These are phyloP conservation scores for Drosophila testacea DNA, from an alignment of 2,888 invertebrate species.

Conservation along the genomic window DNA sequence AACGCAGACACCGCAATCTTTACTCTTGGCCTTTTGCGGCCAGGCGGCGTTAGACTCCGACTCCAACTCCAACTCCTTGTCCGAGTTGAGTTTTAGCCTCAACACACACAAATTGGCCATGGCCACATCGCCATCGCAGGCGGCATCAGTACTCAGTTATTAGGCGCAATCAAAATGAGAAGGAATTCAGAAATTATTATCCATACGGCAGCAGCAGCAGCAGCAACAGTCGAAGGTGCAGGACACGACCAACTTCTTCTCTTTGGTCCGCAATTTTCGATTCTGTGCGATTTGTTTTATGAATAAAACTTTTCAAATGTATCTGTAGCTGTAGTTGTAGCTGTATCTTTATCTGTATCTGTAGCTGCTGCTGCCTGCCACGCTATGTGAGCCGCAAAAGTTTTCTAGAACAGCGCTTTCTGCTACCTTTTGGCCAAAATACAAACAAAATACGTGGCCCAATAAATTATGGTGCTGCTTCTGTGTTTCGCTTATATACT, in stretches of 20 bases:
- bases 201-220: slow-evolving; percentile 50
- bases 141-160: slow-evolving; percentile 80
- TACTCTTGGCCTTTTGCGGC: slow-evolving; percentile 42
- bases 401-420: slow-evolving; percentile 48
- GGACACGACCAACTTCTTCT: slow-evolving; percentile 55
- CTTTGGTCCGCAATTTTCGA: slow-evolving; percentile 72
- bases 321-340: slow-evolving; percentile 47
- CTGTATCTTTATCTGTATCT: slow-evolving; percentile 27
- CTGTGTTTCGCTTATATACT: slow-evolving; percentile 27
- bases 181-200: slow-evolving; percentile 81
- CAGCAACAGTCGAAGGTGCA: slow-evolving; percentile 43
- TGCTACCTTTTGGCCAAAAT: slow-evolving; percentile 64
- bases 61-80: slow-evolving; percentile 8
- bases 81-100: not conserved
- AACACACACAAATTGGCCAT: slow-evolving; percentile 46
- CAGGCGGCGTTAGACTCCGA: slow-evolving; percentile 46
- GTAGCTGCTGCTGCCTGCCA: not conserved
- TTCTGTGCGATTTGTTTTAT: slow-evolving; percentile 76
- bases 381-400: slow-evolving; percentile 36
- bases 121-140: slow-evolving; percentile 56
- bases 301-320: slow-evolving; percentile 76
- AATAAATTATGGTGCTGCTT: slow-evolving; percentile 60
- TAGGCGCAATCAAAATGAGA: slow-evolving; percentile 82
- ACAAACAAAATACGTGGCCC: slow-evolving; percentile 72
- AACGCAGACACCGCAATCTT: slow-evolving; percentile 36